phyloP scores from a whole-genome alignment of 2,888 invertebrate species.

The Acanthopleura granulata region DNA sequence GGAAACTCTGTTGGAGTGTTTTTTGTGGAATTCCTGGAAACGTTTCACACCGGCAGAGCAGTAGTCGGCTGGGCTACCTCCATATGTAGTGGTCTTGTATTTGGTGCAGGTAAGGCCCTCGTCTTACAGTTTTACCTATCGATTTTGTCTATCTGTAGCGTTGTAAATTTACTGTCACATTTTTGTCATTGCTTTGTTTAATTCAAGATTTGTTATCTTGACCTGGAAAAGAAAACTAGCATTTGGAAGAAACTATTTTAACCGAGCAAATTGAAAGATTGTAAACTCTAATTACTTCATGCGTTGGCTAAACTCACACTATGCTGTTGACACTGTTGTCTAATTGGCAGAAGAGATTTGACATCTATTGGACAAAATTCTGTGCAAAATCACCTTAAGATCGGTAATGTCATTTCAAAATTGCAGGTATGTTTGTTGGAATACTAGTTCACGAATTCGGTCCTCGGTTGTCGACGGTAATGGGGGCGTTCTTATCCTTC shows the following conservation, averaged over 20 bases:
- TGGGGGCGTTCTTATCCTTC: background rate
- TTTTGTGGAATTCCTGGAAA: constrained; percentile 11
- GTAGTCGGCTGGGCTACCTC: constrained; percentile 11
- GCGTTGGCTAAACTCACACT: no score
- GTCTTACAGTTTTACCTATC: background rate
- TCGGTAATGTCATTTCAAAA: no score
- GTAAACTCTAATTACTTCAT: no score
- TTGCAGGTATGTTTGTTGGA: constrained; percentile 11
- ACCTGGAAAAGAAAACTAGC: no score
- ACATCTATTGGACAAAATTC: no score
- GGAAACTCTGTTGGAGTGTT: constrained; percentile 9
- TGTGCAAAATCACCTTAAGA: no score
- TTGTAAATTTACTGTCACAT: background rate
- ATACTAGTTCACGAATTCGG: constrained; percentile 5
- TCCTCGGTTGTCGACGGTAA: background rate
- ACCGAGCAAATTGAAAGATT: no score
- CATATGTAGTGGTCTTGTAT: constrained; percentile 10
- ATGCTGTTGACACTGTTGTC: no score
- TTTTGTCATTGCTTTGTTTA: background rate
- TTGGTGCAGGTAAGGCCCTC: constrained; percentile 8
- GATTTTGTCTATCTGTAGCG: background rate
- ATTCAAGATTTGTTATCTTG: no score
- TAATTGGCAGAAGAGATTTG: no score
- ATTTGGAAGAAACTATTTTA: no score
- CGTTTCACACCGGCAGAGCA: constrained; percentile 10